Evolutionary conservation across 2,113 vertebrate genomes (phyloP).

Genomic region (Catharus fuscescens): DNA sequence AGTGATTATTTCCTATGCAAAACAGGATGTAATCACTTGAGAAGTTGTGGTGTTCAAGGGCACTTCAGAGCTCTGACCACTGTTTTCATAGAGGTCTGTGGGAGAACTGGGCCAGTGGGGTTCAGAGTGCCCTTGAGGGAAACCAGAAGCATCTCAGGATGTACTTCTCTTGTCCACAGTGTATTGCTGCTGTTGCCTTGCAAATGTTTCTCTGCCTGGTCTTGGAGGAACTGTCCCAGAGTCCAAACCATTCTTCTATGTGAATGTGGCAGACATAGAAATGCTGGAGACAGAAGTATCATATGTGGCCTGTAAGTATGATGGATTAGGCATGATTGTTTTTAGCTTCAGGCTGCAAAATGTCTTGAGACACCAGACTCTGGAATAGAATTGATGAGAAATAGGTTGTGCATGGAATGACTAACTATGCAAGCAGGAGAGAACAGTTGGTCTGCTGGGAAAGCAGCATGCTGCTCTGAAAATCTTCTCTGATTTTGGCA

Average conservation of each 20-base stretch:
- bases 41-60: background rate
- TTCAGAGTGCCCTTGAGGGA: background rate
- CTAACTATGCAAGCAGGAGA: background rate
- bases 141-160: background rate
- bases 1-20: background rate
- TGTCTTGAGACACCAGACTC: background rate
- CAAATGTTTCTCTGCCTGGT: slow-evolving; percentile 92
- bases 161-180: slow-evolving; percentile 70
- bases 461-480: slow-evolving; percentile 2
- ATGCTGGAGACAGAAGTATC: slow-evolving; percentile 91
- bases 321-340: background rate
- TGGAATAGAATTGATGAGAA: background rate
- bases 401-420: background rate
- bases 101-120: background rate
- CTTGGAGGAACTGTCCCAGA: slow-evolving; percentile 90
- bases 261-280: slow-evolving; percentile 94
- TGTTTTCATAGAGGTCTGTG: background rate
- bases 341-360: slow-evolving; percentile 4
- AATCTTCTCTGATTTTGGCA: slow-evolving; percentile 46
- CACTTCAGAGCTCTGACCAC: background rate
- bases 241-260: slow-evolving; percentile 95
- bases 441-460: background rate
- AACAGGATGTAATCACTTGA: background rate
- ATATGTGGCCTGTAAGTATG: slow-evolving; percentile 94
- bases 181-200: slow-evolving; percentile 97